A percentile compares a stretch with the other conserved stretches of the same genome.
Conservation (phyloP, 2,113 vertebrate species). For the Oreochromis niloticus region DNA sequence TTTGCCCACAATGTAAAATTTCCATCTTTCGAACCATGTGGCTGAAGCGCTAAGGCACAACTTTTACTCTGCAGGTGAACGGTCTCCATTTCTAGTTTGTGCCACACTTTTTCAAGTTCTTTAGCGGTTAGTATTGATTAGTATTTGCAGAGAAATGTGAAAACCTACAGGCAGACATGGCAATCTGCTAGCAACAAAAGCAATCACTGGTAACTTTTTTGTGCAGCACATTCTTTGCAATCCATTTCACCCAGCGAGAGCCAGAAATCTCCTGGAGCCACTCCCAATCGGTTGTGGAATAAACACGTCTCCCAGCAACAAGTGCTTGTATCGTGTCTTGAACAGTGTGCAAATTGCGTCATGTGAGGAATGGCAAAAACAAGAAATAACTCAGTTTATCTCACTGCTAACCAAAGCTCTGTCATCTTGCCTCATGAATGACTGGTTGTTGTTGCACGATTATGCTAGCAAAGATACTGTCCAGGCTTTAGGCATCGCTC, state of each 20-base stretch:
- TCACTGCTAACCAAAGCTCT: neutral
- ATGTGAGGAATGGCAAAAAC: neutral
- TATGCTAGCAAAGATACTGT: neutral
- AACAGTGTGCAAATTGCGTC: neutral
- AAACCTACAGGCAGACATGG: neutral
- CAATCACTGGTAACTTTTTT: neutral
- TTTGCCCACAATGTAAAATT: neutral
- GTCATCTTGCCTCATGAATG: neutral
- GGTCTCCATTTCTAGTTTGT: neutral
- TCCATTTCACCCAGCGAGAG: too few species aligned
- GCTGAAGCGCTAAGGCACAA: neutral
- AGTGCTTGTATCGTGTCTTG: neutral
- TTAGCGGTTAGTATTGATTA: neutral
- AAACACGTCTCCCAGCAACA: neutral
- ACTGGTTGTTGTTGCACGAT: neutral
- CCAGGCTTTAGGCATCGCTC: neutral
- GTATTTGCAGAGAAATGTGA: neutral
- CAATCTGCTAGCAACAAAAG: neutral
- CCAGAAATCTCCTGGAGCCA: too few species aligned
- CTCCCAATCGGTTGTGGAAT: too few species aligned
- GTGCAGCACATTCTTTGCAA: too few species aligned
- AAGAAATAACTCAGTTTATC: neutral
- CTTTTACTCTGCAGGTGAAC: neutral
- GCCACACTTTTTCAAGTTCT: neutral
- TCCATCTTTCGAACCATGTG: neutral